Base-by-base conservation (phyloP, 2,888 invertebrate species). In the Drosophila neonasuta region DNA sequence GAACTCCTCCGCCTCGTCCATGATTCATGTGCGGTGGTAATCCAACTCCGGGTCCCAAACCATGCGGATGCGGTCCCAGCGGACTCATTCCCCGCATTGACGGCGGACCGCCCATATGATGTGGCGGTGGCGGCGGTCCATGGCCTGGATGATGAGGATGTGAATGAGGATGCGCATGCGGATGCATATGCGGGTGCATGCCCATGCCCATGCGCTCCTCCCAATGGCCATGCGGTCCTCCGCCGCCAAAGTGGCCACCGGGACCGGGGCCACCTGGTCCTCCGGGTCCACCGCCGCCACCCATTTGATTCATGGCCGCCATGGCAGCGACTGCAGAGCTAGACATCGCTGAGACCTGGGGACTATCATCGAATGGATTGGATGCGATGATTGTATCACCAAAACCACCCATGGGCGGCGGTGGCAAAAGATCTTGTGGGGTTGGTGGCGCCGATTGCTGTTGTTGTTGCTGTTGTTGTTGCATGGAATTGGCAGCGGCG, bases 331-430 rank as follows among this genome's bases (percentile, higher is more conserved):
- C 92, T 42, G 88, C 86, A 20, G 88, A 86, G 24, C 83, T 84
- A 9, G 89, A 88, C 73, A 88, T 89, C 52, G 93, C 93, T 51
- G 90, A 90, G n/a, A 96, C 96, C 72, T 90, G 90, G 58, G 90
- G 90, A 57, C 96, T 96, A 90, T 98, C 97, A 91, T 98, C 97
- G 90, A 98, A 98, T 41, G 97, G 97, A 91, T 98, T 98, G 71
- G 97, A 97, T 63, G 97, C 97, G 69, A 97, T 95, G 88, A 98
- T 97, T 66, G 97, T 97, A 89, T 97, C 97, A 39, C 97, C 97
- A 91, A 96, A 97, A 77, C 97, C 97, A 48, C 96, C 95, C 86
- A 97, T 92, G 2, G 95, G 94, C 29, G 97, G 97, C 46, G 97
- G 97, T 80, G 97, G 93, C 56, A 90, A 83, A 71, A 97, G 91